These are phyloP conservation scores for Tamandua tetradactyla DNA, from an alignment of 2,797 vertebrate genomes.

Conservation along the genomic window DNA sequence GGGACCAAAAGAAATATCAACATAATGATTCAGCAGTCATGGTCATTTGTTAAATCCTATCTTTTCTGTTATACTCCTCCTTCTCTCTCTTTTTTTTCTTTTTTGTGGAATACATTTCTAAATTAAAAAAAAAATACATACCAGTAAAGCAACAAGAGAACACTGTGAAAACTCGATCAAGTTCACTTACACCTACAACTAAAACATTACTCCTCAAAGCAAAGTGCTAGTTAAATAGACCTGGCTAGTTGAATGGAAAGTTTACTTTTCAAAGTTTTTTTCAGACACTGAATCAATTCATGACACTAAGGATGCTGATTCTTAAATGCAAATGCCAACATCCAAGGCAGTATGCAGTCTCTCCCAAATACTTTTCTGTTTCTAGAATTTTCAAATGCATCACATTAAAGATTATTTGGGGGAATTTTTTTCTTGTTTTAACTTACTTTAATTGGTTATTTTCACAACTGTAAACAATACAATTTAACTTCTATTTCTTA, in stretches of 20 bases:
- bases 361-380: background rate
- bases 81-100: too few species aligned
- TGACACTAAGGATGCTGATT: background rate
- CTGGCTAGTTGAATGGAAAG: background rate
- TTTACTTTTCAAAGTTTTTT: background rate
- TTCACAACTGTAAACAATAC: background rate
- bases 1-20: too few species aligned
- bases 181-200: background rate
- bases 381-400: background rate
- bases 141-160: background rate
- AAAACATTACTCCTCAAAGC: background rate
- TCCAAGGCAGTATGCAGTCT: background rate
- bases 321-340: background rate
- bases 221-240: background rate
- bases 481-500: background rate
- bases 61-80: too few species aligned
- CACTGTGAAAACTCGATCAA: background rate
- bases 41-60: too few species aligned
- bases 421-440: background rate
- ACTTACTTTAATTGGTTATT: slow-evolving; percentile 7
- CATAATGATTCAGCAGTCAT: too few species aligned
- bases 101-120: background rate
- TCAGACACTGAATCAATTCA: background rate
- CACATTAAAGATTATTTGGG: background rate
- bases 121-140: background rate